Evolutionary conservation across 2,113 vertebrate genomes (phyloP).

Genomic region (Carassius carassius): DNA sequence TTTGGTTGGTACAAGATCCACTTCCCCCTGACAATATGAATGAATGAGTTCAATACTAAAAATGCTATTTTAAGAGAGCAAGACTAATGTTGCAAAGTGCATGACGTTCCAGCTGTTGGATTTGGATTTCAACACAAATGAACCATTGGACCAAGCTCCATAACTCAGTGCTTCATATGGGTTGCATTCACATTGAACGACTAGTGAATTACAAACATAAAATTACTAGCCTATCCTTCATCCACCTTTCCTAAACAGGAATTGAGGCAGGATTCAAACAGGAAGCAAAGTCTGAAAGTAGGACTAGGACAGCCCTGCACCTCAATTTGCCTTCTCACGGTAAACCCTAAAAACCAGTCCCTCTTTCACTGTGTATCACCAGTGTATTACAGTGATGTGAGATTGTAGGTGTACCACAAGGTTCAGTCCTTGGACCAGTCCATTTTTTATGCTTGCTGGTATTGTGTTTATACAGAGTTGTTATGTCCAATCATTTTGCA

Average conservation of each 20-base stretch:
- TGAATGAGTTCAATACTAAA: neutral
- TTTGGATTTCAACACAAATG: slow-evolving; percentile 34
- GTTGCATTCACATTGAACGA: neutral
- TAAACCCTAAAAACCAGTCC: slow-evolving; percentile 63
- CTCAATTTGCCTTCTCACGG: slow-evolving; percentile 78
- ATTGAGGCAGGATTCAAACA: slow-evolving; percentile 70
- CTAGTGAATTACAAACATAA: slow-evolving; percentile 3
- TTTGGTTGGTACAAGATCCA: neutral
- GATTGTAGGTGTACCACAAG: slow-evolving; percentile 64
- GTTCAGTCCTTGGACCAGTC: slow-evolving; percentile 55
- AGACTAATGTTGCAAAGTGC: slow-evolving; percentile 41
- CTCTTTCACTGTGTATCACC: slow-evolving; percentile 50
- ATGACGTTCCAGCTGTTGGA: slow-evolving; percentile 42
- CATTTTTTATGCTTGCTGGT: slow-evolving; percentile 62
- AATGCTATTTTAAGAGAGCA: neutral
- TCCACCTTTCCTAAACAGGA: slow-evolving; percentile 60
- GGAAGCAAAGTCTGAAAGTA: slow-evolving; percentile 72
- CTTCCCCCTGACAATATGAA: neutral
- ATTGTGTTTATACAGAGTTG: slow-evolving; percentile 60
- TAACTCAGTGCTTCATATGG: neutral
- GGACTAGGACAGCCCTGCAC: slow-evolving; percentile 76
- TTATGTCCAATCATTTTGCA: slow-evolving; percentile 62
- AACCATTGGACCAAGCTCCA: slow-evolving; percentile 4
- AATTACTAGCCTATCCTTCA: slow-evolving; percentile 62
- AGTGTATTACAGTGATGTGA: slow-evolving; percentile 62